A percentile compares a stretch with the other conserved stretches of the same genome.
Evolutionary conservation across 2,797 vertebrate species (phyloP).

Genomic region (Scarus forsteni): DNA sequence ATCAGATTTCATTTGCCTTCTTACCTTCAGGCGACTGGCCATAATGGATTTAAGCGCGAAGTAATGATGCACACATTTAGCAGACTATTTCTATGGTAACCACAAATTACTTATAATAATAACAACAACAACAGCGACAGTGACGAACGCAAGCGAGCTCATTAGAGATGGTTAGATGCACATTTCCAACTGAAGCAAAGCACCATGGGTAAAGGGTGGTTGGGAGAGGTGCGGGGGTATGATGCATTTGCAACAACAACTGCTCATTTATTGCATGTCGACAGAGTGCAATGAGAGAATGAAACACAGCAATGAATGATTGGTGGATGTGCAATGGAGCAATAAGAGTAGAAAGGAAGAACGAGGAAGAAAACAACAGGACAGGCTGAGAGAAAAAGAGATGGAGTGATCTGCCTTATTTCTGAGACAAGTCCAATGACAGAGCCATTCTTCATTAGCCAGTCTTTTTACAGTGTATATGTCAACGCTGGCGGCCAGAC

Average conservation of each 20-base stretch:
- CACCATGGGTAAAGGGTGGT: slow-evolving; percentile 48
- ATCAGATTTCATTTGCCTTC: slow-evolving; percentile 56
- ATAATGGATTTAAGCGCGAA: slow-evolving; percentile 61
- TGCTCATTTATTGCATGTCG: slow-evolving; percentile 68
- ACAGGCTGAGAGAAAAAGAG: slow-evolving; percentile 42
- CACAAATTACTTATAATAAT: slow-evolving; percentile 62
- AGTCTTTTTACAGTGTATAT: slow-evolving; percentile 75
- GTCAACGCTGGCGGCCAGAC: slow-evolving; percentile 73
- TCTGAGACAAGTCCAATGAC: slow-evolving; percentile 69
- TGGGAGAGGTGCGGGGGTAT: slow-evolving; percentile 9
- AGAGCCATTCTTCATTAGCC: slow-evolving; percentile 78
- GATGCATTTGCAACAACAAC: slow-evolving; percentile 66
- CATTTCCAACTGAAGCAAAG: slow-evolving; percentile 66
- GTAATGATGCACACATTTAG: slow-evolving; percentile 68
- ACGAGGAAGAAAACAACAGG: slow-evolving; percentile 56
- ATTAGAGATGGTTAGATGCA: slow-evolving; percentile 78
- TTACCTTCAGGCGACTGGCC: slow-evolving; percentile 42
- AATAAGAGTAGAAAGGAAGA: slow-evolving; percentile 54
- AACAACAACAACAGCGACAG: slow-evolving; percentile 63
- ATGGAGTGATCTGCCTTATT: slow-evolving; percentile 73
- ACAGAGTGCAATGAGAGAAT: slow-evolving; percentile 61
- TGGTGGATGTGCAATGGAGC: slow-evolving; percentile 61
- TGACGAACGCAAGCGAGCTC: slow-evolving; percentile 61
- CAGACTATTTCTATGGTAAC: slow-evolving; percentile 67
- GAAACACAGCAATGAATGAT: slow-evolving; percentile 66